Base-by-base conservation (phyloP, 2,797 vertebrate genomes). In the Darevskia mixta region DNA sequence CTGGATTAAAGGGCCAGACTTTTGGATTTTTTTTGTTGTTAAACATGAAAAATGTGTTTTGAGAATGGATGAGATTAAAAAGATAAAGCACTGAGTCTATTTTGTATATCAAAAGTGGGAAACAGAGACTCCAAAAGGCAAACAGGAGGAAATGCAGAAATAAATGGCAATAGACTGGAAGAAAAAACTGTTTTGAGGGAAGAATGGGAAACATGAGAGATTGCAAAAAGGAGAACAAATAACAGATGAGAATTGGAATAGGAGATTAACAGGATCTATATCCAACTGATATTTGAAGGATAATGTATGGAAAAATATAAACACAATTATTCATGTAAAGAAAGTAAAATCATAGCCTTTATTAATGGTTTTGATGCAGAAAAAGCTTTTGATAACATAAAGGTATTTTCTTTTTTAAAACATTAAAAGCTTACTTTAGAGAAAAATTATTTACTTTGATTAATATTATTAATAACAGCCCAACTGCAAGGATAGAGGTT, bases 371-470 rank as follows among this genome's bases (percentile, higher is more conserved):
- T 77, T 43, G 23, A 85, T 77, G 73, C 9, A 64, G 10, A 15
- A 85, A 85, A 77, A 32, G 75, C 25, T 85, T 77, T 77, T 66
- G 25, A 85, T 29, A 76, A 85, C 18, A 85, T 13, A 23, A 35
- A 23, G 58, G 27, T n/a, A 5, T 77, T 43, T 76, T 35, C 38
- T 41, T 55, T 55, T 76, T 85, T 35, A 64, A 11, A 83, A 35
- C 18, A 73, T 55, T 55, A 73, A 32, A 83, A 35, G 20, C 20
- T n/a, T 77, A 85, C 29, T 43, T 80, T 77, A 38, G 58, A 11
- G 11, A 13, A 64, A 64, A 76, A 10, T 4, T 64, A 1, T n/a
- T 18, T 66, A 81, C n/a, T 77, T 76, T 76, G 55, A 85, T 43
- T 66, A 43, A 85, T 64, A 9, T 8, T 77, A 77, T 77, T 66